Percentiles rank a stretch among this genome's conserved stretches.
These are phyloP conservation scores for Podabrus alpinus DNA, from an alignment of 2,888 invertebrate species.

Conservation along the genomic window DNA sequence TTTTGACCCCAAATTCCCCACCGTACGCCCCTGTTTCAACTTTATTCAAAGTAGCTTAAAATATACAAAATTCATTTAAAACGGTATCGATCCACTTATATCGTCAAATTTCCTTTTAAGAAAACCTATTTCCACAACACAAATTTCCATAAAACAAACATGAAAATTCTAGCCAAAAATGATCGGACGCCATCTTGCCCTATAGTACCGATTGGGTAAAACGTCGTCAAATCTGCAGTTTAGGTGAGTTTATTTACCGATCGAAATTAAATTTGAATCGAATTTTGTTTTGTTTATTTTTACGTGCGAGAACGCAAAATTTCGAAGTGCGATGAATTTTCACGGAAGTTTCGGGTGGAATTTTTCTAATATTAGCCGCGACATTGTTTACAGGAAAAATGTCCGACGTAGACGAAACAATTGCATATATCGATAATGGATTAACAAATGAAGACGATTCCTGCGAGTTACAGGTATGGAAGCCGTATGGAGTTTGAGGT, in stretches of 20 bases:
- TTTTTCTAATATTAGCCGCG: neutral
- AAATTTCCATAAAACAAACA: neutral
- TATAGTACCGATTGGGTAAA: conserved; percentile 34
- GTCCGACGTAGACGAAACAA: neutral
- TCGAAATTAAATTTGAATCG: conserved; percentile 9
- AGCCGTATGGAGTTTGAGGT: neutral
- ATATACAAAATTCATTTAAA: neutral
- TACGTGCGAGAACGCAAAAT: neutral
- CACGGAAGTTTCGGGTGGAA: neutral
- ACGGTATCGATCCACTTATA: neutral
- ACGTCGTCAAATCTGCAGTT: conserved; percentile 11
- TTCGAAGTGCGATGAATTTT: neutral
- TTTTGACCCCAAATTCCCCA: neutral
- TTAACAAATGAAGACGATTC: neutral
- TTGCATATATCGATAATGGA: neutral
- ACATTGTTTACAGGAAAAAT: neutral
- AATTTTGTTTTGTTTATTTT: neutral
- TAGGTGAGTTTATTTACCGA: conserved; percentile 26
- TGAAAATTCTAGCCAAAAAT: neutral
- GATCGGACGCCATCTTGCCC: conserved; percentile 29
- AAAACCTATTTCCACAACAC: neutral
- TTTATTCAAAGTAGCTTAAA: neutral
- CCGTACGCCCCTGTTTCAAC: neutral
- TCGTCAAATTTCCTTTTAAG: neutral
- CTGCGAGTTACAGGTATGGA: neutral